Conservation (phyloP, 2,113 vertebrate genomes). For the Pachypanchax playfairii region DNA sequence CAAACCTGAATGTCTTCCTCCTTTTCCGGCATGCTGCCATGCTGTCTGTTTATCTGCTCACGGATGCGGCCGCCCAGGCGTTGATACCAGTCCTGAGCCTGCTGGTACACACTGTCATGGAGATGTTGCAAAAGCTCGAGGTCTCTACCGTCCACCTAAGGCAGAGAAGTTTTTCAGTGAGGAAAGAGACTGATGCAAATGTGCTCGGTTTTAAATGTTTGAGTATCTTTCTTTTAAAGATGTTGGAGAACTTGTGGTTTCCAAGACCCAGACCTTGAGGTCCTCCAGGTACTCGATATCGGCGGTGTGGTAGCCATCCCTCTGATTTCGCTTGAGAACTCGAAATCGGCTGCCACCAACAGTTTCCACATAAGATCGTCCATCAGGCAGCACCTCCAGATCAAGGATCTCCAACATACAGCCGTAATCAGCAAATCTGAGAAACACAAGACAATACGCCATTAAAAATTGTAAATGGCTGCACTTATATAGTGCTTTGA, state of each 20-base stretch:
- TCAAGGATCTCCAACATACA: slow-evolving; percentile 87
- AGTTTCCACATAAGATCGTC: slow-evolving; percentile 86
- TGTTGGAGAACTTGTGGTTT: not conserved
- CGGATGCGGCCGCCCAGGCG: slow-evolving; percentile 76
- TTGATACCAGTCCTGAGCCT: slow-evolving; percentile 85
- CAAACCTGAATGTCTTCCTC: slow-evolving; percentile 88
- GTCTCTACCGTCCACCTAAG: slow-evolving; percentile 82
- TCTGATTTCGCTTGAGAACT: slow-evolving; percentile 83
- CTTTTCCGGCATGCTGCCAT: slow-evolving; percentile 82
- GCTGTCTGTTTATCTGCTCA: slow-evolving; percentile 81
- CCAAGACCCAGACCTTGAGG: slow-evolving; percentile 74
- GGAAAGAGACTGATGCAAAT: not conserved
- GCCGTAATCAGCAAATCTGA: slow-evolving; percentile 89
- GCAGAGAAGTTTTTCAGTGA: not conserved
- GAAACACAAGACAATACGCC: not conserved
- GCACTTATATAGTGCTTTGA: too few relatives aligned
- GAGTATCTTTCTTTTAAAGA: not conserved
- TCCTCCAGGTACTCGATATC: slow-evolving; percentile 90
- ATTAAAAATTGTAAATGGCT: too few relatives aligned
- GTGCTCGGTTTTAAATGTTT: not conserved
- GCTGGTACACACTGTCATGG: slow-evolving; percentile 86
- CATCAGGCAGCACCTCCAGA: slow-evolving; percentile 83
- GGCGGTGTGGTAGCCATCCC: slow-evolving; percentile 89
- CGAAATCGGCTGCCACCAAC: slow-evolving; percentile 84
- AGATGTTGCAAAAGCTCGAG: slow-evolving; percentile 82